Evolutionary conservation across 2,797 vertebrate species (phyloP).

Genomic region (Choloepus didactylus): DNA sequence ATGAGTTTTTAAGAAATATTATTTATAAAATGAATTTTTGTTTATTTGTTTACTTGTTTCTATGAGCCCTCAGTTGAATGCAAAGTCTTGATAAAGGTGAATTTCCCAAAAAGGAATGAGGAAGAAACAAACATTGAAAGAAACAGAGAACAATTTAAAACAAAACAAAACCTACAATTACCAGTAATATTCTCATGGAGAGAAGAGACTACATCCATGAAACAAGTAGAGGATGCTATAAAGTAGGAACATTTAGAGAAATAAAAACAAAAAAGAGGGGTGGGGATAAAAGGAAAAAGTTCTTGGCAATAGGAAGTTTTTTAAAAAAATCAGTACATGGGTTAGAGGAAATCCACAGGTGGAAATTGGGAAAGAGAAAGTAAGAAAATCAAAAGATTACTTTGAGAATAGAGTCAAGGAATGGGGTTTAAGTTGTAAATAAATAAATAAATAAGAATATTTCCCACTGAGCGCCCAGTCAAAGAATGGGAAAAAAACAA

Average conservation of each 20-base stretch:
- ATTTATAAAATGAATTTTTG: not conserved
- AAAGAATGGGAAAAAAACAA: not conserved
- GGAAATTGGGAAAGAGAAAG: not conserved
- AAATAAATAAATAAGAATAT: not conserved
- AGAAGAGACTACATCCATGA: not conserved
- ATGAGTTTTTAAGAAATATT: not conserved
- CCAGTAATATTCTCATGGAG: not conserved
- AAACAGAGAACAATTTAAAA: not conserved
- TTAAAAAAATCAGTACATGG: not conserved
- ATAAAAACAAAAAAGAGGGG: too few relatives aligned
- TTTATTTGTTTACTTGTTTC: not conserved
- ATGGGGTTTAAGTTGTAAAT: not conserved
- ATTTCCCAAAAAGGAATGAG: not conserved
- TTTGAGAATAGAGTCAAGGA: not conserved
- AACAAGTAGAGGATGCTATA: not conserved
- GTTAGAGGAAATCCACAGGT: not conserved
- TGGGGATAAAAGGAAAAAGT: not conserved
- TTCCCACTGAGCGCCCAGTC: not conserved
- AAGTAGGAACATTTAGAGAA: not conserved
- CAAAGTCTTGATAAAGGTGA: not conserved
- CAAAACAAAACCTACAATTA: not conserved
- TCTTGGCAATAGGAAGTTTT: not conserved
- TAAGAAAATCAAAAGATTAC: not conserved
- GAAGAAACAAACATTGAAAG: not conserved
- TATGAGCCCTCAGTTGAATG: slow-evolving; percentile 1